Evolutionary conservation across 1,140 invertebrate genomes (phyloP).

Genomic region (Frieseomelitta varia): DNA sequence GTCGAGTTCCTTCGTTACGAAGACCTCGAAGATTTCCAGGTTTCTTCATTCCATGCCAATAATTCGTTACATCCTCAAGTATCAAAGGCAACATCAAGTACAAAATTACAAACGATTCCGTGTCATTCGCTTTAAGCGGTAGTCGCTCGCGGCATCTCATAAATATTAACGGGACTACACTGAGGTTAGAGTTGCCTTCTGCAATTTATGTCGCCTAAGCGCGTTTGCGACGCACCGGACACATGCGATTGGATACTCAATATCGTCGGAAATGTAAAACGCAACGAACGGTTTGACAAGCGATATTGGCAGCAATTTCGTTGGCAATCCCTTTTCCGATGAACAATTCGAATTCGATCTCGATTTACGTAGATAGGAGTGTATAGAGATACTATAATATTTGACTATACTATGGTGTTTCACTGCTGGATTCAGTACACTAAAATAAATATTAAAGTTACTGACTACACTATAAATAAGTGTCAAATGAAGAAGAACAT

Average conservation of each 20-base stretch:
- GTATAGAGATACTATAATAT: not conserved
- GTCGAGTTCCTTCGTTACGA: conserved; percentile 2
- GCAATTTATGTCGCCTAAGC: conserved; percentile 25
- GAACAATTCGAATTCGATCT: not conserved
- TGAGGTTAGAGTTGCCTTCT: not conserved
- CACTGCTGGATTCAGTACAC: no score
- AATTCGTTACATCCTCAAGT: conserved; percentile 24
- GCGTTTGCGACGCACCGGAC: not conserved
- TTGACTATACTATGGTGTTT: no score
- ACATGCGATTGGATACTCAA: not conserved
- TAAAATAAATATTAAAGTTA: no score
- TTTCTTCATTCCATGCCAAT: conserved; percentile 21
- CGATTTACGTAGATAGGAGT: not conserved
- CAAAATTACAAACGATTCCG: conserved; percentile 29
- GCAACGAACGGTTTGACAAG: not conserved
- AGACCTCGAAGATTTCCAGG: not conserved
- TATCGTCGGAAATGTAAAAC: not conserved
- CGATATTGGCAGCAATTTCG: not conserved
- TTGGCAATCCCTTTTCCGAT: not conserved
- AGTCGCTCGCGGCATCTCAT: conserved; percentile 18
- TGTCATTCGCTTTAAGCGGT: conserved; percentile 18
- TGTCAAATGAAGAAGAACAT: no score
- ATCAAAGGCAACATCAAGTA: conserved; percentile 18
- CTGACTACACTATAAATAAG: no score
- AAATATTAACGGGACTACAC: conserved; percentile 30